Conservation (phyloP, 2,888 invertebrate genomes). For the Melitaea athalia region DNA sequence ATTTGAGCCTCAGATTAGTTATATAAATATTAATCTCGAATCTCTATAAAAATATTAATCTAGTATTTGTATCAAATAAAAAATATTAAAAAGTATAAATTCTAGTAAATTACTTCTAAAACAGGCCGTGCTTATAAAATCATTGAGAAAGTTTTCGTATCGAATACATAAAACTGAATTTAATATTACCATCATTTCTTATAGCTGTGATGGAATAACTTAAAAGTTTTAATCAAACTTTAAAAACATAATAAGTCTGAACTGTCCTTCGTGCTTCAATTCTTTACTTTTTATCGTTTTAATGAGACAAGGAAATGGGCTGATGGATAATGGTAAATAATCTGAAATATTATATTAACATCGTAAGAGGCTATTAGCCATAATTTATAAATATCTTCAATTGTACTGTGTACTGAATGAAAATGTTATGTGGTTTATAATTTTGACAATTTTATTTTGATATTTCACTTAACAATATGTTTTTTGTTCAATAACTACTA, state of each 20-base stretch:
- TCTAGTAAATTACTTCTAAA: not conserved
- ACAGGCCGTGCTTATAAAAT: not conserved
- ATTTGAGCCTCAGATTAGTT: too few relatives aligned
- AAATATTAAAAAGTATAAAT: not conserved
- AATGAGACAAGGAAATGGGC: not conserved
- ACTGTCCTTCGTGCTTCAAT: constrained; percentile 1
- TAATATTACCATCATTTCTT: not conserved
- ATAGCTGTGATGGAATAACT: constrained; percentile 7
- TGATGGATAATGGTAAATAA: not conserved
- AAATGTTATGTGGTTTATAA: too few relatives aligned
- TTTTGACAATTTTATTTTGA: too few relatives aligned
- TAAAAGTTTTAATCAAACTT: constrained; percentile 4
- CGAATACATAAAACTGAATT: constrained; percentile 3
- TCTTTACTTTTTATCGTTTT: not conserved
- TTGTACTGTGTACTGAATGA: too few relatives aligned
- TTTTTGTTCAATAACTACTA: too few relatives aligned
- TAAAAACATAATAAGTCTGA: not conserved
- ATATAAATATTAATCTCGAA: not conserved
- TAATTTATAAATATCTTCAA: not conserved
- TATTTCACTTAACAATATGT: too few relatives aligned
- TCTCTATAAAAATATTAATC: not conserved
- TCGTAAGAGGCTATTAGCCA: not conserved
- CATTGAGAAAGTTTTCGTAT: not conserved
- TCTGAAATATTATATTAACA: not conserved
- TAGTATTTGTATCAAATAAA: too few relatives aligned